Evolutionary conservation across 1,140 invertebrate species (phyloP), one percentile per base, ranked within the genome.

Genomic region (Drosophila chauvacae): DNA sequence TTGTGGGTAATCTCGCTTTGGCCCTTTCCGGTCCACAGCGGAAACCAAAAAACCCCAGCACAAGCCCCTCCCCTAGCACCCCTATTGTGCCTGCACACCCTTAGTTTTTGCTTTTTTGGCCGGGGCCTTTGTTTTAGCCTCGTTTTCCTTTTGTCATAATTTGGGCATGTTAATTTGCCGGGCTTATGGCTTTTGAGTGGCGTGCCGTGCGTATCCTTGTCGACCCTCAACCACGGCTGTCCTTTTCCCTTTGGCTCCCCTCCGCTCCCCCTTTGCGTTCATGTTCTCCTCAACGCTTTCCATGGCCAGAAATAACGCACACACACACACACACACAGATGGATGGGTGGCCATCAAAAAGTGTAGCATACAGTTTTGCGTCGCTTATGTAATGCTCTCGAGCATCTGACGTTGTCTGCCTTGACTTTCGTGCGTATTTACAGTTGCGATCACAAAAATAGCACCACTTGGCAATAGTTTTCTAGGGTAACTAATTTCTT

Each of bases 281-380:
- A 3, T 44, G 28, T 70, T 47, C 37, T 42, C 44, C 53, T 51
- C 60, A 45, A 78, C 61, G 80, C 59, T 80, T 58, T 57, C 60
- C 69, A 59, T 63, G 77, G 45, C 62, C 81, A 85, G 81, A 83
- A 83, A 84, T 84, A 84, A 77, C 81, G 80, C 55, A 80, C 42
- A 56, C 45, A 50, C 30, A 56, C 57, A 33, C 41, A 20, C 42
- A 45, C 37, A 35, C 26, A 65, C 68, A 42, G 48, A 62, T 39
- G 16, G 44, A 72, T 60, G 65, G 63, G 66, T 82, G 83, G 84
- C 77, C 84, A 88, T 87, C 83, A 83, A 80, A 88, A 87, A 87
- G 71, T 66, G 84, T 87, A 88, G 83, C 83, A 87, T 88, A 87
- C 83, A 87, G 81, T 87, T 87, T 86, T 87, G 83, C 83, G 84